A percentile compares a stretch with the other conserved stretches of the same genome.
phyloP scores from a whole-genome alignment of 1,140 invertebrate genomes.

The Drosophila mojavensis region DNA sequence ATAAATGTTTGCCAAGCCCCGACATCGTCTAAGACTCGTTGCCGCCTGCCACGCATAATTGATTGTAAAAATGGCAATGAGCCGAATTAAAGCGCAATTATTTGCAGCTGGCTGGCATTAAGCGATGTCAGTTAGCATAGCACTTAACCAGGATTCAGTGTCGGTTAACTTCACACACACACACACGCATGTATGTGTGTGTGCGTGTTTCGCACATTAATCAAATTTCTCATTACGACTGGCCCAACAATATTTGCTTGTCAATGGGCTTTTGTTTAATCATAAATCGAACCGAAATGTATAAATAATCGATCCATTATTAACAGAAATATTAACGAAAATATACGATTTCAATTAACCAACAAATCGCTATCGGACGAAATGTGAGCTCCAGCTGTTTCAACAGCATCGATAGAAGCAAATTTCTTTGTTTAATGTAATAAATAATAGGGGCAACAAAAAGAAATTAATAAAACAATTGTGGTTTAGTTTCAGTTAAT shows the following conservation, averaged over 20 bases:
- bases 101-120: slow-evolving; percentile 73
- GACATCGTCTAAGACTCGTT: slow-evolving; percentile 1
- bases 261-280: slow-evolving; percentile 39
- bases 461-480: neutral
- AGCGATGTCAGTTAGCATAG: slow-evolving; percentile 49
- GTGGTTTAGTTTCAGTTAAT: no score
- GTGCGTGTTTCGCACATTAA: slow-evolving; percentile 55
- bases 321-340: slow-evolving; percentile 11
- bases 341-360: slow-evolving; percentile 35
- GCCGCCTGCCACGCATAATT: slow-evolving; percentile 57
- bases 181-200: neutral
- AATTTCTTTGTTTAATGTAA: neutral
- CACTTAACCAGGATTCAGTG: slow-evolving; percentile 59
- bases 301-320: slow-evolving; percentile 44
- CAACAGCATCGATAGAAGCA: no score
- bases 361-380: neutral
- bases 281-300: slow-evolving; percentile 26
- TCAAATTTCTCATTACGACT: slow-evolving; percentile 50
- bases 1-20: slow-evolving; percentile 68
- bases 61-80: slow-evolving; percentile 82
- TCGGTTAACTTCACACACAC: slow-evolving; percentile 26
- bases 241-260: slow-evolving; percentile 16
- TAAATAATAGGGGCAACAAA: neutral
- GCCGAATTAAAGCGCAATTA: slow-evolving; percentile 78
- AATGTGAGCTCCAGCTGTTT: neutral